Conservation (phyloP, 2,888 invertebrate genomes). For the Phengaris arion region DNA sequence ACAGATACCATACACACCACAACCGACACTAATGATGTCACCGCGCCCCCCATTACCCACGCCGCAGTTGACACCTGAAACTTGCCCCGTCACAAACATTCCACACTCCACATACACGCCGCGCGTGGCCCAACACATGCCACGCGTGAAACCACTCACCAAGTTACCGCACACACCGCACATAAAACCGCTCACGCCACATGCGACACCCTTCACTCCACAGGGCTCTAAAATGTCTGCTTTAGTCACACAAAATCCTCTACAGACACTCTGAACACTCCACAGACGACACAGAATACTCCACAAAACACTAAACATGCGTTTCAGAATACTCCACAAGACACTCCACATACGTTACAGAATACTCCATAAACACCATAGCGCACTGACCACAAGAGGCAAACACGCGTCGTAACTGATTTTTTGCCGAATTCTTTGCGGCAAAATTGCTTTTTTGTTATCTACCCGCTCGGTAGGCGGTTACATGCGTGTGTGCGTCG, state of each 20-base stretch:
- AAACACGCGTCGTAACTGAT: constrained; percentile 23
- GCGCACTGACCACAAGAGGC: neutral
- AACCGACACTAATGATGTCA: neutral
- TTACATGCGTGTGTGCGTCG: constrained; percentile 24
- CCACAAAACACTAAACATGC: neutral
- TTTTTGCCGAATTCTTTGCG: neutral
- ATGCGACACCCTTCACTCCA: neutral
- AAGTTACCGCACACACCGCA: neutral
- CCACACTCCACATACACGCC: constrained; percentile 16
- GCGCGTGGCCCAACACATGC: neutral
- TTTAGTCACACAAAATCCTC: neutral
- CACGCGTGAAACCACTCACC: neutral
- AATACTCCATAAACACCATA: neutral
- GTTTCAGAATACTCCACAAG: neutral
- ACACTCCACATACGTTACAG: neutral
- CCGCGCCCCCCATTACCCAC: neutral
- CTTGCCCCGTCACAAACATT: neutral
- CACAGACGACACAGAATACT: neutral
- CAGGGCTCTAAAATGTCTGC: neutral
- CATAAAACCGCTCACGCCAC: neutral
- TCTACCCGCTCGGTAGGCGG: constrained; percentile 9
- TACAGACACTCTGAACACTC: neutral
- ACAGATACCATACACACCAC: neutral
- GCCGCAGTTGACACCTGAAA: neutral
- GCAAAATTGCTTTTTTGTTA: neutral